phyloP scores from a whole-genome alignment of 2,888 invertebrate genomes.

The Drosophila crucigera region DNA sequence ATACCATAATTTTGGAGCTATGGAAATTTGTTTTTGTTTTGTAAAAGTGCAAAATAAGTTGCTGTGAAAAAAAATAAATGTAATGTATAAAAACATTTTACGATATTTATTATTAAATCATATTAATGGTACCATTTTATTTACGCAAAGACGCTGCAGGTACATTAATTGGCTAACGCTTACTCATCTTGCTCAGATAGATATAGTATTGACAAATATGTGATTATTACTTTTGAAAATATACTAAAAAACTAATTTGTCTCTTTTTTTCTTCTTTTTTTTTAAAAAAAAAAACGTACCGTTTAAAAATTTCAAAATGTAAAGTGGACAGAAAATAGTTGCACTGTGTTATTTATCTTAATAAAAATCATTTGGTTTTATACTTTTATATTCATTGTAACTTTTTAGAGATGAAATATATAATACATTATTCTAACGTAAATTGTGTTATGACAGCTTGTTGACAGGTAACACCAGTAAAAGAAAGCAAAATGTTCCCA shows the following conservation, averaged over 20 bases:
- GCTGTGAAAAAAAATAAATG: background rate
- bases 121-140: background rate
- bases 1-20: no score
- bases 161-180: conserved; percentile 1
- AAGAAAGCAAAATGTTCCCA: background rate
- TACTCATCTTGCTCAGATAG: background rate
- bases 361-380: conserved; percentile 4
- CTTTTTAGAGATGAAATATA: conserved; percentile 1
- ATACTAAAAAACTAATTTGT: background rate
- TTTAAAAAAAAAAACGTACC: background rate
- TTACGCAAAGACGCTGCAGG: background rate
- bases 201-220: background rate
- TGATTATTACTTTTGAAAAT: background rate
- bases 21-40: background rate
- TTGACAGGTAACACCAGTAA: conserved; percentile 40
- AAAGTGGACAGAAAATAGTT: conserved; percentile 3
- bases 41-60: background rate
- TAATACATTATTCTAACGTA: conserved; percentile 4
- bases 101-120: conserved; percentile 1
- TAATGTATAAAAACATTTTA: background rate
- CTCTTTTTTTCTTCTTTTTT: background rate
- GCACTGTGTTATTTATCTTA: background rate
- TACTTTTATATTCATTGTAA: conserved; percentile 1
- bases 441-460: conserved; percentile 30
- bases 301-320: background rate